Conservation (phyloP, 2,113 vertebrate genomes). For the Rana temporaria region DNA sequence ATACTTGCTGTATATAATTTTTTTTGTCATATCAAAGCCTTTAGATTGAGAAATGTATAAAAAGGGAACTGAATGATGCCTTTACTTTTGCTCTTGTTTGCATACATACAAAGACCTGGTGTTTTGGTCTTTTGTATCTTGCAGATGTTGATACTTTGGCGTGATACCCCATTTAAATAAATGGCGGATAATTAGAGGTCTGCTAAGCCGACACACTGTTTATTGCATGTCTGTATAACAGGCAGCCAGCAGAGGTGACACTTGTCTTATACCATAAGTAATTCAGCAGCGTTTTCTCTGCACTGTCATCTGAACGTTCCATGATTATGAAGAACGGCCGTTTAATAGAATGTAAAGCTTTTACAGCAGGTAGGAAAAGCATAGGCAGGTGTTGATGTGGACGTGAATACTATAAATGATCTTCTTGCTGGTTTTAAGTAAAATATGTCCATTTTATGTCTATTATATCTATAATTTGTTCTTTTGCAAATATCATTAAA, state of each 20-base stretch:
- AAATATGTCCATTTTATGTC: background rate
- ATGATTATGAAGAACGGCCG: background rate
- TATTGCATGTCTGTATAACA: slow-evolving; percentile 22
- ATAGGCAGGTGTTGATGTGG: background rate
- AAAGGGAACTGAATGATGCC: no score
- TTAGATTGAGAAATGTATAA: no score
- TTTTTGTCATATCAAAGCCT: no score
- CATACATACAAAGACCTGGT: slow-evolving; percentile 19
- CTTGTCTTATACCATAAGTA: slow-evolving; percentile 8
- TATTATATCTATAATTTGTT: background rate
- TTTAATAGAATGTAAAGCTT: slow-evolving; percentile 12
- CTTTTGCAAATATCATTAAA: background rate
- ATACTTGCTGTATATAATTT: no score
- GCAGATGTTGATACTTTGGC: slow-evolving; percentile 37
- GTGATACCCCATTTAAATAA: slow-evolving; percentile 36
- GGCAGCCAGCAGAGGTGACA: slow-evolving; percentile 10
- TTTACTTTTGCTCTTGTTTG: background rate
- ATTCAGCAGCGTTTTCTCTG: background rate
- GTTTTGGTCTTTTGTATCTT: slow-evolving; percentile 4
- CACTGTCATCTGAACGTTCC: slow-evolving; percentile 7
- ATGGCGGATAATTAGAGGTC: slow-evolving; percentile 36
- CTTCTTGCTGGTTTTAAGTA: background rate
- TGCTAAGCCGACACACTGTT: slow-evolving; percentile 1
- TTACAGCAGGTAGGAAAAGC: background rate
- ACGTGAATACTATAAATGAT: background rate